Percentiles rank a stretch among this genome's conserved stretches.
Evolutionary conservation across 2,888 invertebrate species (phyloP).

Genomic region (Eilema caniola): DNA sequence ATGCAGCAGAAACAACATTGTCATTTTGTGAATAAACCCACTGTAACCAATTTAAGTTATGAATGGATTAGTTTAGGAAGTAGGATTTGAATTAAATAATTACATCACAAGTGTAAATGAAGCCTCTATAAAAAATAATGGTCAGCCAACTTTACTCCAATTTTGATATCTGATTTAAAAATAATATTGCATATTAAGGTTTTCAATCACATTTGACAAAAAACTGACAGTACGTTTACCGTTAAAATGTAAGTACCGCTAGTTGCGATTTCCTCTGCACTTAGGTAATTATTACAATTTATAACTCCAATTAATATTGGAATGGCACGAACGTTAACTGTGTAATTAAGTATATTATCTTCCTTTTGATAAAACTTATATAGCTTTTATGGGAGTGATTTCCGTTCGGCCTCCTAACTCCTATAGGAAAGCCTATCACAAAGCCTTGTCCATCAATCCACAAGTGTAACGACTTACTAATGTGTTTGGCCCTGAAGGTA

Average conservation of each 20-base stretch:
- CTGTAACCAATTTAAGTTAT: neutral
- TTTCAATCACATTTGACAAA: neutral
- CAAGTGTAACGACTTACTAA: too few species aligned
- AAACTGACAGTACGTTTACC: neutral
- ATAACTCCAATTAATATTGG: neutral
- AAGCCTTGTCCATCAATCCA: too few species aligned
- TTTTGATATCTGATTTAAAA: neutral
- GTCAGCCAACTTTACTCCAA: neutral
- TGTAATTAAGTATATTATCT: neutral
- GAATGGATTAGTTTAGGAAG: neutral
- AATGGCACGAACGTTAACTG: neutral
- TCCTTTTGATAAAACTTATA: too few species aligned
- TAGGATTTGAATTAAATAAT: neutral
- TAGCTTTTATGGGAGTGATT: too few species aligned
- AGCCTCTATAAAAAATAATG: neutral
- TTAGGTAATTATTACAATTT: neutral
- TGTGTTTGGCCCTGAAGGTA: too few species aligned
- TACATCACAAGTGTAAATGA: neutral
- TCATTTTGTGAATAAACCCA: too few species aligned
- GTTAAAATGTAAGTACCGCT: neutral
- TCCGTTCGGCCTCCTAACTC: too few species aligned
- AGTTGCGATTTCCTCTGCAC: neutral
- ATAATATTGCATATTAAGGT: neutral
- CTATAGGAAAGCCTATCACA: too few species aligned
- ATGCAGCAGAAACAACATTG: too few species aligned